Evolutionary conservation across 2,113 vertebrate species (phyloP).

Genomic region (Alexandromys fortis): DNA sequence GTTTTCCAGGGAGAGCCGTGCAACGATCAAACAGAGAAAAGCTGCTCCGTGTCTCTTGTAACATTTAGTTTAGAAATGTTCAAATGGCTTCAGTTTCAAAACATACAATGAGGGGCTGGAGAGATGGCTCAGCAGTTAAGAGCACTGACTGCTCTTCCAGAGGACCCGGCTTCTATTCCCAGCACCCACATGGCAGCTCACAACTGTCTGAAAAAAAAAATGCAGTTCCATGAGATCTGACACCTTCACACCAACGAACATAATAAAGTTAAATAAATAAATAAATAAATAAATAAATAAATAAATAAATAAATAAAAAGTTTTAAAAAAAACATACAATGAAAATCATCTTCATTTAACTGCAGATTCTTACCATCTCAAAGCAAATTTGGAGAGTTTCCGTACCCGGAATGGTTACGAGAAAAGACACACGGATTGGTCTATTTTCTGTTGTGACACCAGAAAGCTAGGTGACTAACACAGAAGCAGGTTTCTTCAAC

Average conservation of each 20-base stretch:
- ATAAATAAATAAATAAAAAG: no score
- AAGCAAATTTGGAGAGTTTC: constrained; percentile 68
- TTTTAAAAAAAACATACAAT: no score
- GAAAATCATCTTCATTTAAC: constrained; percentile 32
- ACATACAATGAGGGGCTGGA: constrained; percentile 34
- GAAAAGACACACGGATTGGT: constrained; percentile 41
- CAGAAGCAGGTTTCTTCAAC: neutral
- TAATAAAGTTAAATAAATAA: no score
- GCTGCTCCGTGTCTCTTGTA: neutral
- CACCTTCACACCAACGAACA: no score
- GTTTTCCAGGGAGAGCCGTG: neutral
- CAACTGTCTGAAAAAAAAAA: no score
- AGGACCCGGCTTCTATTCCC: no score
- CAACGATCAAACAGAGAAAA: constrained; percentile 24
- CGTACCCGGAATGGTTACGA: constrained; percentile 64
- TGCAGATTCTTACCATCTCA: constrained; percentile 40
- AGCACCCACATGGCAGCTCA: no score
- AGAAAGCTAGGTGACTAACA: neutral
- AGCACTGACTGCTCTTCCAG: no score
- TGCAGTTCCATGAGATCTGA: no score
- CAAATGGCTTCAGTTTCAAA: constrained; percentile 52
- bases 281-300: no score
- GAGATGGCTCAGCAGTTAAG: no score
- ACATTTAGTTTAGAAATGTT: constrained; percentile 6
- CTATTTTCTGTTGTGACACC: neutral